phyloP scores from a whole-genome alignment of 1,140 invertebrate species.

The Drosophila serrata region DNA sequence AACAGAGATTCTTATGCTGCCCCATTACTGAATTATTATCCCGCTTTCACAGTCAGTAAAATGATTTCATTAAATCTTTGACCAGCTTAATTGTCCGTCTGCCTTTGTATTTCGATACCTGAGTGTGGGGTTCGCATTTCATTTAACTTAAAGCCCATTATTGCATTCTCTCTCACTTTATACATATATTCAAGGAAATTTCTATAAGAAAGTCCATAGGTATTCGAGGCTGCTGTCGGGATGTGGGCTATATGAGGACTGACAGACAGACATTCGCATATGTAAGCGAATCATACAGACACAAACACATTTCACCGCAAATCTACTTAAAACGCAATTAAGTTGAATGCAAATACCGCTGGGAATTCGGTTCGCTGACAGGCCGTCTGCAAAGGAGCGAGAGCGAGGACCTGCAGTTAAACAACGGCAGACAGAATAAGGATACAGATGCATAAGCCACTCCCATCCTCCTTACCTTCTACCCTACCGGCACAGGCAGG shows the following conservation, averaged over 20 bases:
- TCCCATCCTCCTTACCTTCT: neutral
- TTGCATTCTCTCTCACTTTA: neutral
- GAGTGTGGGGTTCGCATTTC: neutral
- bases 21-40: slow-evolving; percentile 10
- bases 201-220: slow-evolving; percentile 19
- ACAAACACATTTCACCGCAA: slow-evolving; percentile 68
- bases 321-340: slow-evolving; percentile 83
- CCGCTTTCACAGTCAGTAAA: slow-evolving; percentile 19
- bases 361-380: slow-evolving; percentile 39
- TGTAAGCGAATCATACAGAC: slow-evolving; percentile 21
- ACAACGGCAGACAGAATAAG: slow-evolving; percentile 55
- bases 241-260: slow-evolving; percentile 4
- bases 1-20: neutral
- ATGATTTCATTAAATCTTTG: slow-evolving; percentile 22
- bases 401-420: slow-evolving; percentile 52
- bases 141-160: slow-evolving; percentile 4
- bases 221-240: neutral
- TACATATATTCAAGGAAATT: slow-evolving; percentile 19
- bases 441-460: slow-evolving; percentile 29
- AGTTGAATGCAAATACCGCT: slow-evolving; percentile 78
- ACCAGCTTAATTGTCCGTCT: slow-evolving; percentile 24
- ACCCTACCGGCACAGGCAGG: slow-evolving; percentile 1
- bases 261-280: slow-evolving; percentile 28
- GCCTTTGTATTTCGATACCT: slow-evolving; percentile 18
- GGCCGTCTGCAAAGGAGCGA: slow-evolving; percentile 26